A percentile compares a stretch with the other conserved stretches of the same genome.
Conservation (phyloP, 1,140 invertebrate species). For the Drosophila pachea region DNA sequence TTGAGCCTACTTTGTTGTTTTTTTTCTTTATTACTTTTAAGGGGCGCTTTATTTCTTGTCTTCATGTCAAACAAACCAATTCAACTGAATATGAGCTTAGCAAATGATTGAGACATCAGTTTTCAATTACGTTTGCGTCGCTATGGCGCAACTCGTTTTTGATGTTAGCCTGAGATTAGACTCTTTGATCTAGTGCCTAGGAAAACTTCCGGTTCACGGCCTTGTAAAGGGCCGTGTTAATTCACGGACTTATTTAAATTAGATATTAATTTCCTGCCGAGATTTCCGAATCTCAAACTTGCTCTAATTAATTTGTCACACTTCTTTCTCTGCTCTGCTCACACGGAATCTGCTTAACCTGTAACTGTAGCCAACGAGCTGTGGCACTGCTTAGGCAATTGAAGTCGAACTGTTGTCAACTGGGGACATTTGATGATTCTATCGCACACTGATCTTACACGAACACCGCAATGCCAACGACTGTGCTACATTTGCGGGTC, state of each 20-base stretch:
- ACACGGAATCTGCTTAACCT: slow-evolving; percentile 30
- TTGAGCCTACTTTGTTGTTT: slow-evolving; percentile 21
- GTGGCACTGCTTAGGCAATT: not conserved
- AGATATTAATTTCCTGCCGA: slow-evolving; percentile 10
- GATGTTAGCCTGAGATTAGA: slow-evolving; percentile 1
- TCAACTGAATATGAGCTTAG: slow-evolving; percentile 14
- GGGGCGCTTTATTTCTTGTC: slow-evolving; percentile 5
- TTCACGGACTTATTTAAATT: slow-evolving; percentile 12
- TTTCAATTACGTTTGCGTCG: slow-evolving; percentile 42
- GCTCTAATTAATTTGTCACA: slow-evolving; percentile 15
- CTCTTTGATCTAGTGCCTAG: slow-evolving; percentile 9
- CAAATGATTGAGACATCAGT: slow-evolving; percentile 41
- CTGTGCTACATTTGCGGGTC: slow-evolving; percentile 29
- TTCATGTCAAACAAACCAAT: slow-evolving; percentile 5
- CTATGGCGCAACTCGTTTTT: slow-evolving; percentile 17
- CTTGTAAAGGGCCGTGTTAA: slow-evolving; percentile 31
- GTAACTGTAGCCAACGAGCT: not conserved
- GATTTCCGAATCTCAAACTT: slow-evolving; percentile 14
- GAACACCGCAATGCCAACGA: slow-evolving; percentile 18
- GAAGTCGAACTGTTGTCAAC: slow-evolving; percentile 42
- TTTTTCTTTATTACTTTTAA: not conserved
- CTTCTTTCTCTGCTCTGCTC: slow-evolving; percentile 22
- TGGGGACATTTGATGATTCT: slow-evolving; percentile 51
- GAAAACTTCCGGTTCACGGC: slow-evolving; percentile 32
- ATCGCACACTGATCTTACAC: slow-evolving; percentile 29